These are phyloP conservation scores for Luscinia megarhynchos DNA, from an alignment of 2,797 vertebrate species.

Conservation along the genomic window DNA sequence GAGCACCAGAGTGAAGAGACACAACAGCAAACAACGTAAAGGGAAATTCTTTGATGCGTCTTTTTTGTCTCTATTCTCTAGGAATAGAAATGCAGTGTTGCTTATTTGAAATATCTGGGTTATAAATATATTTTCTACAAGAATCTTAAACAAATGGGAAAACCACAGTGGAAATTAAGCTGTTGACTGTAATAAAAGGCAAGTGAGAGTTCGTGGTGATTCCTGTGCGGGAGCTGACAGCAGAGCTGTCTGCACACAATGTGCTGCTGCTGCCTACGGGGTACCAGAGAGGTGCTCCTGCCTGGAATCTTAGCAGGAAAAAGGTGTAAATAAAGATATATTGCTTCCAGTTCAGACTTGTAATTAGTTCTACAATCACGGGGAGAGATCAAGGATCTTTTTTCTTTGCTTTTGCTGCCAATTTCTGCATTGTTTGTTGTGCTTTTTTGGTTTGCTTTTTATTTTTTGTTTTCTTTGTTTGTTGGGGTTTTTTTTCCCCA, in stretches of 20 bases:
- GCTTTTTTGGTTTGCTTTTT: background rate
- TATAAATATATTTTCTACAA: background rate
- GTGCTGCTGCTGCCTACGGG: background rate
- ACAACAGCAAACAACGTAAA: background rate
- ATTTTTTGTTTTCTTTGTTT: background rate
- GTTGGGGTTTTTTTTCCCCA: background rate
- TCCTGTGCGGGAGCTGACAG: background rate
- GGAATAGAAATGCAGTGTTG: background rate
- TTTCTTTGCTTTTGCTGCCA: fast-evolving
- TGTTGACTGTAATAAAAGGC: background rate
- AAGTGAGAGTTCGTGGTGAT: background rate
- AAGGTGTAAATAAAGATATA: background rate
- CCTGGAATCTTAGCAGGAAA: background rate
- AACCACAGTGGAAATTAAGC: background rate
- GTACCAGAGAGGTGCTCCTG: background rate
- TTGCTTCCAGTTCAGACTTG: background rate
- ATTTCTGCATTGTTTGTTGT: background rate
- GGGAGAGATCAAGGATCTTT: background rate
- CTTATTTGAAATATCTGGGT: constrained; percentile 3
- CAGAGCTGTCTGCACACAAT: background rate
- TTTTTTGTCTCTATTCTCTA: background rate
- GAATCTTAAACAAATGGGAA: background rate
- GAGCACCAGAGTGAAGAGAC: background rate
- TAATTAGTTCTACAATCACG: background rate
- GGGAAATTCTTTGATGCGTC: background rate